phyloP scores from a whole-genome alignment of 2,888 invertebrate species.

The Morpho achilles region DNA sequence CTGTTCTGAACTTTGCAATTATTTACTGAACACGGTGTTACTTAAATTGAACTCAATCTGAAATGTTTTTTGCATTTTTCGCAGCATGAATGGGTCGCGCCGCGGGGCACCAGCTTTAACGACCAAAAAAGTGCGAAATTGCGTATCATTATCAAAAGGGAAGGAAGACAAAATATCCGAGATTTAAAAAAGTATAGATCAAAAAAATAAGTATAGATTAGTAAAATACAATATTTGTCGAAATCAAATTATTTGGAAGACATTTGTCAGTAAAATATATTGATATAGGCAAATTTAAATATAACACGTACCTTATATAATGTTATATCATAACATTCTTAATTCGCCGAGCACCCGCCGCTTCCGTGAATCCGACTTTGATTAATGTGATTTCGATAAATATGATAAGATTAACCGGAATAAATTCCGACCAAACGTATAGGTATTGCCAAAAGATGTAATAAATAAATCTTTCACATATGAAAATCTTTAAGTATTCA shows the following conservation, averaged over 20 bases:
- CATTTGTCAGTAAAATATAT: no score
- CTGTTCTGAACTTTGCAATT: slow-evolving; percentile 8
- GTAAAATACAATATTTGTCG: no score
- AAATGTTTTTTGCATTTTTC: slow-evolving; percentile 9
- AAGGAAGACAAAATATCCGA: slow-evolving; percentile 6
- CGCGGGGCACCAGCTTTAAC: slow-evolving; percentile 10
- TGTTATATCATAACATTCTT: not conserved
- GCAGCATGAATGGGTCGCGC: slow-evolving; percentile 6
- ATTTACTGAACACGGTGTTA: slow-evolving; percentile 9
- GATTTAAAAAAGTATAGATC: not conserved
- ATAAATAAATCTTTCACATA: not conserved
- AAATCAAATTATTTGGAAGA: no score
- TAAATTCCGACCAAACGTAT: slow-evolving; percentile 15
- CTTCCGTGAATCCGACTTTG: slow-evolving; percentile 17
- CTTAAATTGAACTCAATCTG: slow-evolving; percentile 14
- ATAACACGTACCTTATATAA: no score
- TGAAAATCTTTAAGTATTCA: no score
- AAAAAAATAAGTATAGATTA: no score
- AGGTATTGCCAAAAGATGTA: slow-evolving; percentile 8
- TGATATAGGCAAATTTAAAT: no score
- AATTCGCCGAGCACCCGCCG: slow-evolving; percentile 9
- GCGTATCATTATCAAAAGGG: slow-evolving; percentile 10
- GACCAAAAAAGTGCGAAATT: slow-evolving; percentile 16
- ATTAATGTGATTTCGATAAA: slow-evolving; percentile 23
- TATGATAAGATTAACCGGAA: slow-evolving; percentile 22